Evolutionary conservation across 2,113 vertebrate genomes (phyloP).

Genomic region (Pandion haliaetus): DNA sequence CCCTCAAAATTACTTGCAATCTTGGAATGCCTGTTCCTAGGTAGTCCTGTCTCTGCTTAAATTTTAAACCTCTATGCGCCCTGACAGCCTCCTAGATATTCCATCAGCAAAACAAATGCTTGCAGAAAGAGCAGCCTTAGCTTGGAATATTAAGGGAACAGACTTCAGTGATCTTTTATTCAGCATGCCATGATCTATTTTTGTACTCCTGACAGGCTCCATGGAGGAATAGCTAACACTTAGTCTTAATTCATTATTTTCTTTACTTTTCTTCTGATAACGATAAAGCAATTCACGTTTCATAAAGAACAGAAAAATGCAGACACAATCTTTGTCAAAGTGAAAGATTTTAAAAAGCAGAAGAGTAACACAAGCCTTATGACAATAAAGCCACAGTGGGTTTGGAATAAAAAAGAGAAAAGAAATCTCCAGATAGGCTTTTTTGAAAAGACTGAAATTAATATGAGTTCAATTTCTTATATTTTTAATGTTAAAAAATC

Average conservation of each 20-base stretch:
- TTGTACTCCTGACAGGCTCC: neutral
- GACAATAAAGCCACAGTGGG: neutral
- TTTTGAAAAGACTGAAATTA: neutral
- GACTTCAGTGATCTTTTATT: neutral
- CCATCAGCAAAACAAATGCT: neutral
- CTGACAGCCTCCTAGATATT: neutral
- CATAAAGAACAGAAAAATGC: neutral
- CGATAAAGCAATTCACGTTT: neutral
- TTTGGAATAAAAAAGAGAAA: neutral
- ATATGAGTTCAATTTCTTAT: neutral
- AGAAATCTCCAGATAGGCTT: neutral
- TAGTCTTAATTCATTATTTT: neutral
- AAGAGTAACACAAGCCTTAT: neutral
- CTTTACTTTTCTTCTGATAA: neutral
- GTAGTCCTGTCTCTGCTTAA: neutral
- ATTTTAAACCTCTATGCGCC: neutral
- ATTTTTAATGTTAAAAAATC: neutral
- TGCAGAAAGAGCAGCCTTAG: neutral
- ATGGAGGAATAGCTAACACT: neutral
- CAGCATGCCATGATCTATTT: neutral
- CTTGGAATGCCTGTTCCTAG: neutral
- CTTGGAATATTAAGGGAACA: neutral
- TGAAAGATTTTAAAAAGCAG: neutral
- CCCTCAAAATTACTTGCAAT: neutral
- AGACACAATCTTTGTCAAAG: neutral